Evolutionary conservation across 2,888 invertebrate species (phyloP).

Genomic region (Nomada lathburiana): DNA sequence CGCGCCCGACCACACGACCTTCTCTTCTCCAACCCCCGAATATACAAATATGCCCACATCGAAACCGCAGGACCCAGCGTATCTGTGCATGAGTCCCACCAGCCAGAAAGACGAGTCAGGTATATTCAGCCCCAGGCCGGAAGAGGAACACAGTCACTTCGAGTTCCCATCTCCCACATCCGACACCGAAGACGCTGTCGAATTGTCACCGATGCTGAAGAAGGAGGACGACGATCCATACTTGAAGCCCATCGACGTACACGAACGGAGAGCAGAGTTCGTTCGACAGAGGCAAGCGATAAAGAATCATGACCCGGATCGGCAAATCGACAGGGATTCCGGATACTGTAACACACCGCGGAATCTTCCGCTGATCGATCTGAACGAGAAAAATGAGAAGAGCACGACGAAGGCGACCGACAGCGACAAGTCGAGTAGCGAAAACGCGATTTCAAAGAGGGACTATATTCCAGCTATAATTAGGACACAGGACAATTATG

Average conservation of each 20-base stretch:
- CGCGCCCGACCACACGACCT: constrained; percentile 90
- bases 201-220: constrained; percentile 79
- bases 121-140: constrained; percentile 86
- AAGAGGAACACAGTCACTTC: constrained; percentile 83
- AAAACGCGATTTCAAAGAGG: constrained; percentile 40
- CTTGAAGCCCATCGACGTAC: constrained; percentile 81
- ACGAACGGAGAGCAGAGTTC: constrained; percentile 80
- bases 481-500: constrained; percentile 85
- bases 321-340: constrained; percentile 66
- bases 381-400: constrained; percentile 55
- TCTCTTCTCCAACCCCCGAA: constrained; percentile 87
- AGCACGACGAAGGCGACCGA: not conserved
- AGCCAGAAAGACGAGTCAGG: constrained; percentile 78
- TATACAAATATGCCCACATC: constrained; percentile 84
- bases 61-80: constrained; percentile 81
- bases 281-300: constrained; percentile 73
- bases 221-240: constrained; percentile 79
- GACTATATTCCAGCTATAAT: constrained; percentile 77
- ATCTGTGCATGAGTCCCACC: constrained; percentile 88
- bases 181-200: constrained; percentile 77
- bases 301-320: constrained; percentile 57
- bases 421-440: not conserved
- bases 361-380: constrained; percentile 72
- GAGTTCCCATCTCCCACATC: constrained; percentile 83
- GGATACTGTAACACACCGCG: constrained; percentile 79